Conservation (phyloP, 2,888 invertebrate species). For the Crossocerus cetratus region DNA sequence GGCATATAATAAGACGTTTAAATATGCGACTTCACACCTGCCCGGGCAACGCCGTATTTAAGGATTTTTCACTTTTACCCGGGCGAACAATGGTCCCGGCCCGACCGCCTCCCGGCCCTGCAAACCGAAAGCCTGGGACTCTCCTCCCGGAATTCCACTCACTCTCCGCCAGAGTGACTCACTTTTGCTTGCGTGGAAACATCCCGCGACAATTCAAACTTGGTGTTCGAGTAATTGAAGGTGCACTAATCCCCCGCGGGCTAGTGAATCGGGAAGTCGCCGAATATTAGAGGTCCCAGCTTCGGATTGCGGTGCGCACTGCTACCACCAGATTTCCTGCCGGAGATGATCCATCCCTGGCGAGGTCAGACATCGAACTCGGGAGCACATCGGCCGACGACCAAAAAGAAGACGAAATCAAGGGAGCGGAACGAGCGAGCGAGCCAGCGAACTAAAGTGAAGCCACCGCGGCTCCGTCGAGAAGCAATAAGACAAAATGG, state of each 20-base stretch:
- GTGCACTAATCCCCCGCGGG: too few relatives aligned
- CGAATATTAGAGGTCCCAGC: too few relatives aligned
- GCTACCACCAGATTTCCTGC: constrained; percentile 49
- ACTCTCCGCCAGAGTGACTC: too few relatives aligned
- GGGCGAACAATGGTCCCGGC: constrained; percentile 46
- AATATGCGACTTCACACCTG: constrained; percentile 56
- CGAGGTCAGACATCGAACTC: constrained; percentile 50
- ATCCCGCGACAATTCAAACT: too few relatives aligned
- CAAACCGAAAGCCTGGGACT: constrained; percentile 36
- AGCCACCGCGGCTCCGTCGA: too few relatives aligned
- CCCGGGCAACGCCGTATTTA: constrained; percentile 41
- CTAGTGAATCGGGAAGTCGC: too few relatives aligned
- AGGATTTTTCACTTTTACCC: constrained; percentile 35
- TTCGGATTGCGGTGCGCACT: background rate
- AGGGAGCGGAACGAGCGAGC: too few relatives aligned
- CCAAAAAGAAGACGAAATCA: constrained; percentile 40
- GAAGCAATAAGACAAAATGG: constrained; percentile 66
- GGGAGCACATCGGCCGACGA: constrained; percentile 35
- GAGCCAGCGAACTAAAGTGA: too few relatives aligned
- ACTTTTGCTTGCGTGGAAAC: too few relatives aligned
- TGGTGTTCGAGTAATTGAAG: too few relatives aligned
- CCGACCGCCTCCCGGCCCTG: constrained; percentile 50
- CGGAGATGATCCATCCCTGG: constrained; percentile 43
- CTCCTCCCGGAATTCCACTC: background rate
- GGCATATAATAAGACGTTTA: constrained; percentile 59